phyloP scores from a whole-genome alignment of 2,888 invertebrate genomes.

The Mactromeris polynyma region DNA sequence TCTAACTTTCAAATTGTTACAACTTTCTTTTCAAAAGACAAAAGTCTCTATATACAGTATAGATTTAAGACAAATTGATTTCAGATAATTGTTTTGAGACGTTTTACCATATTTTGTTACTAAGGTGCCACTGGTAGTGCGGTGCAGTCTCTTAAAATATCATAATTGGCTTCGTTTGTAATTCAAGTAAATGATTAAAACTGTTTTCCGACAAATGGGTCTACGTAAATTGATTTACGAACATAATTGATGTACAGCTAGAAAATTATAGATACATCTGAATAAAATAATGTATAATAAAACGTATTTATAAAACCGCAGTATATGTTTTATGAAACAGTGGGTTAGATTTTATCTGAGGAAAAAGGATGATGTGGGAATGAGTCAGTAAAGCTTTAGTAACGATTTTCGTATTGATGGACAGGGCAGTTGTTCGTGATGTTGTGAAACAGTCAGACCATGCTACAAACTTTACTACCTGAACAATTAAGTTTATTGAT shows the following conservation, averaged over 20 bases:
- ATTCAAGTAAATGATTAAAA: background rate
- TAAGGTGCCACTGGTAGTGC: too few species aligned
- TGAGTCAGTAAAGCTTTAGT: background rate
- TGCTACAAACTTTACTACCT: background rate
- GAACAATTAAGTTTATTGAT: background rate
- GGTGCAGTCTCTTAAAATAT: too few species aligned
- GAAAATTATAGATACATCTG: background rate
- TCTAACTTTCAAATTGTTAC: too few species aligned
- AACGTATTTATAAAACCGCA: background rate
- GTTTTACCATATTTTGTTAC: too few species aligned
- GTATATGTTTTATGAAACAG: background rate
- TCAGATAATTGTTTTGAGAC: too few species aligned
- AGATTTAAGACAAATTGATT: too few species aligned
- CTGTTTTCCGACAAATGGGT: background rate
- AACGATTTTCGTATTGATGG: background rate
- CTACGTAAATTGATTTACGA: slow-evolving; percentile 8
- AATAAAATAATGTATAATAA: background rate
- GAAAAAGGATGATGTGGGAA: background rate
- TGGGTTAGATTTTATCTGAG: background rate
- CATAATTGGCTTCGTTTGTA: background rate
- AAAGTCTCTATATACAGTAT: too few species aligned
- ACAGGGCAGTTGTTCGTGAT: background rate
- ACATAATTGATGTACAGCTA: background rate
- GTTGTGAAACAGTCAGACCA: slow-evolving; percentile 7
- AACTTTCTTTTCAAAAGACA: too few species aligned